Conservation (phyloP, 2,113 vertebrate species). For the Trogon surrucura region DNA sequence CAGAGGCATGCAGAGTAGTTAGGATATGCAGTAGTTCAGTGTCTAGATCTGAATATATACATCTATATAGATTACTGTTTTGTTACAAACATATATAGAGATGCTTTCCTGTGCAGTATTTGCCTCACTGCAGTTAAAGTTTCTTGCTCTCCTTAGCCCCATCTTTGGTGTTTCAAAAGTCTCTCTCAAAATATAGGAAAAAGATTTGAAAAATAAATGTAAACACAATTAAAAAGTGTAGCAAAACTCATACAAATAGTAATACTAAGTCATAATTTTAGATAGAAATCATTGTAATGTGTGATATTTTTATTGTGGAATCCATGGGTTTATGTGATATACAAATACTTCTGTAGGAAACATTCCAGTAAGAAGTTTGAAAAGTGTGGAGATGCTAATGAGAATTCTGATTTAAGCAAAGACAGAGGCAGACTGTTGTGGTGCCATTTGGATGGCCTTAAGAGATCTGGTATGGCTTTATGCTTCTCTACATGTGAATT, state of each 20-base stretch:
- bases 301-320: background rate
- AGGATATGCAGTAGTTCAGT: background rate
- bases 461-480: background rate
- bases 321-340: background rate
- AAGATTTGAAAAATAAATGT: background rate
- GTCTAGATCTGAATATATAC: background rate
- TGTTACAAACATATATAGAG: background rate
- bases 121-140: background rate
- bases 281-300: fast-evolving
- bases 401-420: background rate
- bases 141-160: background rate
- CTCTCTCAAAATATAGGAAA: background rate
- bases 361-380: background rate
- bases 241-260: background rate
- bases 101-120: background rate
- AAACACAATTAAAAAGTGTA: background rate
- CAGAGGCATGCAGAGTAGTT: background rate
- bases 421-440: background rate
- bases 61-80: background rate
- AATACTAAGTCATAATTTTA: background rate
- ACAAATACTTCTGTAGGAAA: background rate
- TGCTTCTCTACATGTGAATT: background rate
- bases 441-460: background rate
- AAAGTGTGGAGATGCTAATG: background rate
- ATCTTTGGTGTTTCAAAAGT: background rate